Evolutionary conservation across 2,797 vertebrate species (phyloP), one percentile per base, ranked within the genome.

Genomic region (Orientallactaga sibirica): DNA sequence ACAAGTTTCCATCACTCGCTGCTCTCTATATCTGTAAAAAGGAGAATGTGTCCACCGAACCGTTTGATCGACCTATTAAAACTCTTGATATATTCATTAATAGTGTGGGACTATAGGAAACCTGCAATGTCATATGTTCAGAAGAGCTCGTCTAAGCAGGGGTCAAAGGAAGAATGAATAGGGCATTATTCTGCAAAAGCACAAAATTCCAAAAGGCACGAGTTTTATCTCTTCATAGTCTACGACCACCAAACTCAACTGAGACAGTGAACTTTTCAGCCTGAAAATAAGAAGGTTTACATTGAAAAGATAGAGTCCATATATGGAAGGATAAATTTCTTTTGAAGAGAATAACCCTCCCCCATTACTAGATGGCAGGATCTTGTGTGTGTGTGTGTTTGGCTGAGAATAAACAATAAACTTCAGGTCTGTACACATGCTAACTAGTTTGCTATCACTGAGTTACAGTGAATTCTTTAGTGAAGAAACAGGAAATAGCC

Each of bases 41-140:
- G 89, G 68, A 96, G 86, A 81, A 80, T 66, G 88, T 97, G 97
- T 98, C 98, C 94, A 64, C 78, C 89, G 95, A 95, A 94, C 84
- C 71, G 97, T 96, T 97, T 98, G 98, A 98, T 86, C 67, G 95
- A 29, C 93, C 96, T 98, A 97, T 98, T 98, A 98, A 97, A 98
- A 97, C 97, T 98, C 97, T 95, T 96, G 94, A 95, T 93, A 95
- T 83, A 97, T 98, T 97, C 98, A 98, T 98, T 98, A 97, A 96
- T 95, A 97, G 97, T 97, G 97, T 95, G 97, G 97, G 95, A 98
- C 87, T 95, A 90, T 78, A 97, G 95, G 89, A 92, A 96, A 82
- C 82, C 95, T 91, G 37, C 88, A 92, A 81, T 92, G 84, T 95
- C 92, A 66, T 74, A 94, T 96, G 84, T 95, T 73, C 93, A 97